Evolutionary conservation across 2,888 invertebrate genomes (phyloP), one percentile per base, ranked within the genome.

Genomic region (Cremastinae sp.): DNA sequence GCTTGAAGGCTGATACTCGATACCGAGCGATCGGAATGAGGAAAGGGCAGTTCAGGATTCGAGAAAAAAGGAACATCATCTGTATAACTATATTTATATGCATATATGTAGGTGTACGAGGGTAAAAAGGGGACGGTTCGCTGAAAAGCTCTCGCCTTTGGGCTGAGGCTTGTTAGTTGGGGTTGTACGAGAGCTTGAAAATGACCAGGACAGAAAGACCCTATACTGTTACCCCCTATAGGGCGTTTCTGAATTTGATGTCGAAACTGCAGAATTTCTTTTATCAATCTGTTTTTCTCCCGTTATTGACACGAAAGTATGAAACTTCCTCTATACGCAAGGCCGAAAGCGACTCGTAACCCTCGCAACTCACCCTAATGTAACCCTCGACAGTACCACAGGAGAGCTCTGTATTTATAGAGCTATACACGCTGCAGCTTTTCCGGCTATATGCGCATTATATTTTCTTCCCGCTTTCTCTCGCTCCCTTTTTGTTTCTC

Each of bases 141-240:
- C 53, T 64, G 18, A 66, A 28, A 35, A 61, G 58, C 59, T 65
- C 37, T 39, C 28, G 49, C 55, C 65, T 58, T 35, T 58, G 58
- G 71, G 71, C 56, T 64, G 49, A 37, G 41, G 51, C 61, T 61
- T 53, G 72, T 64, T 41, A n/a, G 16, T 16, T n/a, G 16, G 41
- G 51, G 59, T 47, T n/a, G 43, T 65, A 55, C 61, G 56, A 56
- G 41, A 55, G 70, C 61, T 66, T 71, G 65, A 35, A 71, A 71
- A 71, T 75, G 70, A 75, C 65, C 61, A 75, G 70, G 37, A 66
- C 61, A 56, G 61, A 53, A 71, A 65, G n/a, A 47, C 59, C 55
- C 65, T 66, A 45, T 47, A 55, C 62, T 51, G 62, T 56, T 14
- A 43, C 35, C 14, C 2, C 2, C 41, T 12, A 9, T 8, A n/a